Evolutionary conservation across 1,140 invertebrate species (phyloP), one percentile per base, ranked within the genome.

Genomic region (Bombus waltoni): DNA sequence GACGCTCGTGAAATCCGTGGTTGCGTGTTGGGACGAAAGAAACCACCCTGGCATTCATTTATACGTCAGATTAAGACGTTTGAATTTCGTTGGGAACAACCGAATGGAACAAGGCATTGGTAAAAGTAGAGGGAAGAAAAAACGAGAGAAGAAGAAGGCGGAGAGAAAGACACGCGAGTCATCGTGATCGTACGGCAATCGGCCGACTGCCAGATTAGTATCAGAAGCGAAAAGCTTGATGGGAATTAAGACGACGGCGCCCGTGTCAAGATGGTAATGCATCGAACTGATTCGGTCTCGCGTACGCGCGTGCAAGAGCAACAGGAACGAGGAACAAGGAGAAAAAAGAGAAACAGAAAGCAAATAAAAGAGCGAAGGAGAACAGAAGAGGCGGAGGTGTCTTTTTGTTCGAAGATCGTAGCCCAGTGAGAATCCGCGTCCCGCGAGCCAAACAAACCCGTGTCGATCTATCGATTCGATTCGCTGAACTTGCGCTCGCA

Each of bases 31-130:
- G 38, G 83, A 66, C 65, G 75, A 79, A 84, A 71, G 79, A 40
- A 68, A 82, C 86, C 79, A 35, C 76, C 80, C 44, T 70, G 82
- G 83, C 71, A 68, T 83, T 79, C 68, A 88, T 82, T 81, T 79
- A 79, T 78, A 81, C 81, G 88, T 90, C 91, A 71, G 91, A 92
- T 92, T 92, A 92, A 92, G 75, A 91, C 68, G 88, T 91, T 90
- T 85, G 83, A 44, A 74, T 82, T 76, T 66, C 53, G 71, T 10
- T 10, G 9, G 82, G 78, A 28, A 83, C 38, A 75, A 68, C 53
- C 59, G 80, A 75, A 18, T 35, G 65, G 83, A 28, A 75, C 8
- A 66, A 72, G 57, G 44, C 66, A 38, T 59, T 18, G 32, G n/a
- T 5, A 15, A 25, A 40, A 38, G 2, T 8, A 40, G 28, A 8